A percentile compares a stretch with the other conserved stretches of the same genome.
phyloP scores from a whole-genome alignment of 92 coral and sea anemone genomes.

The Epizoanthus fatuus region DNA sequence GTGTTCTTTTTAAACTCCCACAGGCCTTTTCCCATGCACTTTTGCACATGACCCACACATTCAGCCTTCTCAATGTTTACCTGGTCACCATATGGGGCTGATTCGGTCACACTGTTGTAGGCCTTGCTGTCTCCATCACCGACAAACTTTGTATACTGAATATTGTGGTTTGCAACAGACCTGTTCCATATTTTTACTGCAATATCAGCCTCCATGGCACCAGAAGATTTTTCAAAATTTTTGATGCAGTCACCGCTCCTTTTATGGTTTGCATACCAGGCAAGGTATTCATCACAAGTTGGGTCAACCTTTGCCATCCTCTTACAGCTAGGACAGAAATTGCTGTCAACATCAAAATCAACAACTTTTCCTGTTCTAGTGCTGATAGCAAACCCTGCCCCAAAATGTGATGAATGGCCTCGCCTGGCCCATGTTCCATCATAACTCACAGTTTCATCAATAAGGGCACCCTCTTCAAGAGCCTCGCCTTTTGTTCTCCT shows the following conservation, averaged over 20 bases:
- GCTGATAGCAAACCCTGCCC: not conserved
- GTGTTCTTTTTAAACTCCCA: too few relatives aligned
- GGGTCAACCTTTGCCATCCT: not conserved
- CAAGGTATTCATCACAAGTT: conserved; percentile 11
- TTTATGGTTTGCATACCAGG: too few relatives aligned
- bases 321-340: conserved; percentile 15
- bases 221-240: not conserved
- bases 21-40: too few relatives aligned
- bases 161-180: not conserved
- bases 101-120: too few relatives aligned
- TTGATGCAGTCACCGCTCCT: not conserved
- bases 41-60: too few relatives aligned
- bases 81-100: too few relatives aligned
- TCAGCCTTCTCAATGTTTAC: too few relatives aligned
- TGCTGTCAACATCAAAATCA: conserved; percentile 9
- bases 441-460: too few relatives aligned
- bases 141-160: not conserved
- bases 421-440: too few relatives aligned
- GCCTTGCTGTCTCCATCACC: conserved; percentile 5
- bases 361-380: conserved; percentile 13
- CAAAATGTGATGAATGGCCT: too few relatives aligned
- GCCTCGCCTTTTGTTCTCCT: too few relatives aligned
- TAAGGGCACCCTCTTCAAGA: too few relatives aligned
- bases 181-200: conserved; percentile 2
- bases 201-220: conserved; percentile 16